Conservation (phyloP, 2,888 invertebrate species). For the Mactromeris polynyma region DNA sequence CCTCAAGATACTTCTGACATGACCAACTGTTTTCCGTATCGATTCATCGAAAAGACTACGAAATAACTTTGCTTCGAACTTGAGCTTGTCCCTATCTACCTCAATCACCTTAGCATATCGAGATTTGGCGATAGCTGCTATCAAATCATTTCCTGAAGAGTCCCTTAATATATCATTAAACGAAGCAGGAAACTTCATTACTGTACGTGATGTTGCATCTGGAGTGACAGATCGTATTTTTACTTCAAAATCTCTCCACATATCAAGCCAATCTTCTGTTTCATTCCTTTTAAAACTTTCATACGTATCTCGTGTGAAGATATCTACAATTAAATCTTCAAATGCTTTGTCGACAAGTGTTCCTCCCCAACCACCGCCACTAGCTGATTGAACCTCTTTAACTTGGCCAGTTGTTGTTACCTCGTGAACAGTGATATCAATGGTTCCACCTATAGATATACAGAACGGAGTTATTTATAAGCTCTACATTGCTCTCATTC, state of each 20-base stretch:
- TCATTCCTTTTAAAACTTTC: conserved; percentile 19
- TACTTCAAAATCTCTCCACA: conserved; percentile 37
- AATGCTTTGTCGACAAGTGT: no score
- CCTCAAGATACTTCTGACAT: background rate
- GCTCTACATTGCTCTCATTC: no score
- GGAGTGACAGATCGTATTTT: conserved; percentile 27
- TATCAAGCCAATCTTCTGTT: conserved; percentile 39
- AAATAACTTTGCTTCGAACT: background rate
- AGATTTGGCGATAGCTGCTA: background rate
- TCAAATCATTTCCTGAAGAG: background rate
- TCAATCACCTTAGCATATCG: background rate
- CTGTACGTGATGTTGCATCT: background rate
- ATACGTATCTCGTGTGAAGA: conserved; percentile 13
- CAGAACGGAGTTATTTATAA: background rate
- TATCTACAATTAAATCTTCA: conserved; percentile 19
- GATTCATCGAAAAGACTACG: background rate
- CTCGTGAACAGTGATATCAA: no score
- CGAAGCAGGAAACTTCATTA: conserved; percentile 28
- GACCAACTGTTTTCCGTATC: background rate
- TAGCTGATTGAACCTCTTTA: conserved; percentile 22
- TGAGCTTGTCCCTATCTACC: background rate
- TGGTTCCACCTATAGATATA: background rate
- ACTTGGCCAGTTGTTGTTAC: background rate
- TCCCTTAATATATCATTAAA: background rate
- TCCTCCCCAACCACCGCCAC: conserved; percentile 40